Evolutionary conservation across 2,888 invertebrate species (phyloP), one percentile per base, ranked within the genome.

Genomic region (Leptopilina myrica): DNA sequence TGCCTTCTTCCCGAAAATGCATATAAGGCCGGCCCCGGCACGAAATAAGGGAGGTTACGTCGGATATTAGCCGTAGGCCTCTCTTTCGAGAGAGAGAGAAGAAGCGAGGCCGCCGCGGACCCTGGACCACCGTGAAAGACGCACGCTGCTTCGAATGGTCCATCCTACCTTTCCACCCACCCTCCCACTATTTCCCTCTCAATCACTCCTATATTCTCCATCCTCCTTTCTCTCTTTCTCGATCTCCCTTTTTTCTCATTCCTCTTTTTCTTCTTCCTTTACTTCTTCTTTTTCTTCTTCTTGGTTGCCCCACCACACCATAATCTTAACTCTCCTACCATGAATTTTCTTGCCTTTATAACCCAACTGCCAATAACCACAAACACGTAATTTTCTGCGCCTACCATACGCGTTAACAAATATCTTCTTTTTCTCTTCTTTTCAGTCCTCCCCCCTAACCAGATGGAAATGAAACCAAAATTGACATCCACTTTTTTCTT

Each of bases 81-180:
- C 81, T 84, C 85, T 84, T 11, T 49, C 49, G 49, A 11, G 9
- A 46, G 46, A 46, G 46, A 46, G 81, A 12, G 49, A 14, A 73
- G 53, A 69, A 43, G 43, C 7, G 43, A 69, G 81, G 76, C 26
- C 69, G 33, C 83, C 76, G 80, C 81, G 87, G 85, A 83, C 83
- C 81, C 83, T 84, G 83, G 84, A 83, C 82, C 80, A 82, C 82
- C 78, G 78, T 83, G 83, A 83, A 83, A 83, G 84, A 85, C 87
- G 87, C 85, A 83, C 88, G 88, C 88, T 87, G 89, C 89, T 87
- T 89, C 89, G 89, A 90, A 90, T 90, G 90, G 90, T 90, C 90
- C 88, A 85, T 85, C 86, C 87, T 85, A 84, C 84, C 87, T 49
- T 88, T 86, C 82, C 83, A 83, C 83, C 78, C 80, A 80, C 80